Base-by-base conservation (phyloP, 2,113 vertebrate genomes). In the Pteronura brasiliensis region DNA sequence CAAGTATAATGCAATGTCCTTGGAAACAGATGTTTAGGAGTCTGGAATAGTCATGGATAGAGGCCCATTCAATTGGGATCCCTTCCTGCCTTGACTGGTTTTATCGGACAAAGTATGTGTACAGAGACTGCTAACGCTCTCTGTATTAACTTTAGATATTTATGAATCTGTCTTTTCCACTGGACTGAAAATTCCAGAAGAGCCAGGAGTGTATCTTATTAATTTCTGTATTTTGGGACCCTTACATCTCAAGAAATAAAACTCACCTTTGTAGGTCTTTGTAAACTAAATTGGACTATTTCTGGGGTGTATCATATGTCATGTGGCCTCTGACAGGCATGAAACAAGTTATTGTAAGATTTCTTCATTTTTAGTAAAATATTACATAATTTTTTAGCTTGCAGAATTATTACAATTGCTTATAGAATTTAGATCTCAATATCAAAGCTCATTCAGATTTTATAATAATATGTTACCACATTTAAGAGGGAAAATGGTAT, bases 321-420 rank as follows among this genome's bases (percentile, higher is more conserved):
- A 42, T 18, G 5, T 65, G 31, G 23, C 11, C 61, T 88, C 39
- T 67, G 47, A 74, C 8, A 55, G 27, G 2, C 25, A 87, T 71
- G 15, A 81, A 82, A 92, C 44, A n/a, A 2, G 17, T 59, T 89
- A 18, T 29, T 96, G 21, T 63, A 81, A 17, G 23, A n/a, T 49
- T 80, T 95, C 49, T 7, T 93, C n/a, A 74, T 93, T 97, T 77
- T 96, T 34, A 93, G 93, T 82, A 77, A 79, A 72, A 44, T 59
- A 55, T 31, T 55, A 80, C 17, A 84, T 21, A 90, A 61, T 69
- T 65, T 92, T 92, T 31, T 15, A 89, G 34, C 7, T 90, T 95
- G 2, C 0, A 49, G 8, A 74, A 34, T 39, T 95, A 2, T 69
- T 91, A 93, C 2, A 81, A 29, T n/a, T 94, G 1, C 65, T 92